Percentiles rank a stretch among this genome's conserved stretches.
Conservation (phyloP, 2,888 invertebrate species). For the Drosophila nr. perissopoda region DNA sequence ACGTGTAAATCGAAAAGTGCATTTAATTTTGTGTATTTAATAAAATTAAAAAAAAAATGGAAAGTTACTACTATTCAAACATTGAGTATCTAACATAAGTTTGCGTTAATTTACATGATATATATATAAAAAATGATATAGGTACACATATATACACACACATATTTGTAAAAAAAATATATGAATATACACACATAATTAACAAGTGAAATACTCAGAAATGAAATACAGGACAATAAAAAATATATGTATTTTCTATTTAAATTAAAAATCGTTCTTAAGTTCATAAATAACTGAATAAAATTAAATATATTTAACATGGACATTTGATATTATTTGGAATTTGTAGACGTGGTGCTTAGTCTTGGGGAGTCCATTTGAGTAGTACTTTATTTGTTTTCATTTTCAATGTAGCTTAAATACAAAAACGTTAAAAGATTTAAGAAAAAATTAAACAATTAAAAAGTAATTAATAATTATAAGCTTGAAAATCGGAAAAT, state of each 20-base stretch:
- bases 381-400: not conserved
- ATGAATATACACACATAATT: conserved; percentile 22
- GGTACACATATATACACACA: conserved; percentile 30
- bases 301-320: conserved; percentile 26
- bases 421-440: not conserved
- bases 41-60: conserved; percentile 10
- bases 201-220: conserved; percentile 65
- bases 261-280: conserved; percentile 51
- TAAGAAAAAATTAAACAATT: not conserved
- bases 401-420: not conserved
- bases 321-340: not conserved
- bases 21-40: conserved; percentile 12
- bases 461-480: not conserved
- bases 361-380: not conserved
- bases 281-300: conserved; percentile 46
- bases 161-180: conserved; percentile 20
- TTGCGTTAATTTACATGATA: conserved; percentile 23
- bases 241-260: conserved; percentile 50
- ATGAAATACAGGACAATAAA: conserved; percentile 73
- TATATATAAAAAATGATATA: not conserved
- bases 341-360: not conserved
- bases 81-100: conserved; percentile 26
- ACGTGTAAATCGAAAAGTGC: not conserved
- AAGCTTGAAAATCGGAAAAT: not conserved
- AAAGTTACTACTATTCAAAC: conserved; percentile 32